These are phyloP conservation scores for Hyposoter didymator DNA, from an alignment of 2,888 invertebrate genomes.

Conservation along the genomic window DNA sequence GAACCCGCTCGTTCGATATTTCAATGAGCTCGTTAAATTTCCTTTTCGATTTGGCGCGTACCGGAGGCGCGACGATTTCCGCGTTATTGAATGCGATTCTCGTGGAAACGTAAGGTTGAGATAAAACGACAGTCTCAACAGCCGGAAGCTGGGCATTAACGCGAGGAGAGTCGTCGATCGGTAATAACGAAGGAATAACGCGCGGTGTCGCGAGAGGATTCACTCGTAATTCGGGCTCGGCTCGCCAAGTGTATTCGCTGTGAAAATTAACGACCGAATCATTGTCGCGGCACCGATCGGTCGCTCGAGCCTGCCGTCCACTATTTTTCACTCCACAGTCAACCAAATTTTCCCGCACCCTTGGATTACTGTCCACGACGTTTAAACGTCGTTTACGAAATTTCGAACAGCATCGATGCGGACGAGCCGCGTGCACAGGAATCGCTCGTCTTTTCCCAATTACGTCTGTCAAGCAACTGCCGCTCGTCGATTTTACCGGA, in stretches of 20 bases:
- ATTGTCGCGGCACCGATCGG: neutral
- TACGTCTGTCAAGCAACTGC: neutral
- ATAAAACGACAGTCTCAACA: conserved; percentile 37
- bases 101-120: conserved; percentile 56
- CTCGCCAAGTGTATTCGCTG: conserved; percentile 13
- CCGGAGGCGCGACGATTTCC: no score
- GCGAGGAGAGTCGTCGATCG: neutral
- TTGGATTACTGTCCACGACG: neutral
- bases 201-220: conserved; percentile 4
- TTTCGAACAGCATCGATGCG: conserved; percentile 10
- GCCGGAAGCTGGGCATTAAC: neutral
- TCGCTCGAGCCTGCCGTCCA: neutral
- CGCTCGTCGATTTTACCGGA: neutral
- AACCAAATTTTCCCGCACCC: neutral
- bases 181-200: conserved; percentile 11
- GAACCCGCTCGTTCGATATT: conserved; percentile 78
- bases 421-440: conserved; percentile 2
- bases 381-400: conserved; percentile 23
- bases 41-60: conserved; percentile 58
- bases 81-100: conserved; percentile 62
- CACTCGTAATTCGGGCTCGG: neutral
- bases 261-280: conserved; percentile 17
- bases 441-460: neutral
- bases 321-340: neutral
- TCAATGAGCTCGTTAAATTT: conserved; percentile 75